Base-by-base conservation (phyloP, 2,113 vertebrate species). In the Phrynocephalus versicolor region DNA sequence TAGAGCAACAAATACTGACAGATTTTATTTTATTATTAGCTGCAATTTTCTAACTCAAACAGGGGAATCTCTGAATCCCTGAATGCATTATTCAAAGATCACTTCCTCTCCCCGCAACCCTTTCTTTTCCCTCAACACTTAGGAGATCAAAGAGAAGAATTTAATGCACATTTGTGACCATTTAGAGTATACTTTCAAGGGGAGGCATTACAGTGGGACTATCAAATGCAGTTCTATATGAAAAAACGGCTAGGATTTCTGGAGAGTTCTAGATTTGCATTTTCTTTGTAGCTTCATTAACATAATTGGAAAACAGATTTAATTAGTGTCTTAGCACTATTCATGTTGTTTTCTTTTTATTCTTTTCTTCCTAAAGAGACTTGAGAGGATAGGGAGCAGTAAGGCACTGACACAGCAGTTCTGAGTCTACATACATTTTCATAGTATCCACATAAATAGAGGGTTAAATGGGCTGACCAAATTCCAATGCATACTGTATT, bases 261-360 rank as follows among this genome's bases (percentile, higher is more conserved):
- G 84, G 89, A 95, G 94, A 89, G 74, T 87, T 94, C 88, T 88
- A 84, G 74, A 94, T 94, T 95, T 94, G 91, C 93, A 94, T 95
- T 92, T 93, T 89, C 94, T 95, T 95, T 95, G 94, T 94, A 94
- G 88, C 93, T 94, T 90, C 83, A 92, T 94, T 94, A 94, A 82
- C 91, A 92, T 95, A 93, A 95, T 92, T 93, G 82, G 39, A 93
- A 93, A 94, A 88, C 89, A 94, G 91, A 84, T 85, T 87, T 94
- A 93, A 95, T 94, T 95, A 95, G 86, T 91, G 91, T 89, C 90
- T 91, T 90, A 93, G 10, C 64, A 83, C 81, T 89, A 71, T 91
- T 85, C 39, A 81, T 88, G 58, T 84, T 65, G 89, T 77, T 79
- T 64, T 80, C 69, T 73, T 86, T 86, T 86, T 65, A 88, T 90